Conservation (phyloP, 2,113 vertebrate species). For the Pithys albifrons region DNA sequence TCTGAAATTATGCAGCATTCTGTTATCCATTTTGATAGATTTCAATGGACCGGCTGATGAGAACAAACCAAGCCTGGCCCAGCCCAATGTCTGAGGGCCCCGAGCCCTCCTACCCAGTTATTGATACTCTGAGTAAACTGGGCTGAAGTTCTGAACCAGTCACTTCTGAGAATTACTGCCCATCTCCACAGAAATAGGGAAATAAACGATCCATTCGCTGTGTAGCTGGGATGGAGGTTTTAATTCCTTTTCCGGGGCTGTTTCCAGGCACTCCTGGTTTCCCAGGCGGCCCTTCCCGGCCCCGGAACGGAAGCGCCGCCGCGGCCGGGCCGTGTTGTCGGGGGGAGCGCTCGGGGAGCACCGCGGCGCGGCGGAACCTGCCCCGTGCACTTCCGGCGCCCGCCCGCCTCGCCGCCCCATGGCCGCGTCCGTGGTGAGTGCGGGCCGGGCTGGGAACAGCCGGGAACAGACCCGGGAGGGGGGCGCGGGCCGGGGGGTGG, state of each 20-base stretch:
- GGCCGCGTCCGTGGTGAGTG: conserved; percentile 32
- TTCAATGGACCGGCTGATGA: background rate
- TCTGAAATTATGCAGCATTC: background rate
- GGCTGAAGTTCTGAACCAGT: background rate
- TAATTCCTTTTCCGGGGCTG: background rate
- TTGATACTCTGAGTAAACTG: background rate
- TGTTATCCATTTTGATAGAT: background rate
- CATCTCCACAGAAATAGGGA: background rate
- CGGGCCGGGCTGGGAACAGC: background rate
- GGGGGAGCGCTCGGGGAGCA: background rate
- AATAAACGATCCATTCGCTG: no score
- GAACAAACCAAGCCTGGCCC: background rate
- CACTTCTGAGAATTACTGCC: background rate
- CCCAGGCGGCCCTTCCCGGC: rapidly evolving
- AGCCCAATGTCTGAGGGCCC: background rate
- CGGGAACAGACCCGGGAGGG: background rate
- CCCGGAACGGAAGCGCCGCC: background rate
- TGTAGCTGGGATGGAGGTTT: background rate
- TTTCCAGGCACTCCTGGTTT: background rate
- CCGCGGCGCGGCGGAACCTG: background rate
- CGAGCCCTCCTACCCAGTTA: background rate
- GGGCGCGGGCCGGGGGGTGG: background rate
- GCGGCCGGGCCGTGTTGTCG: background rate
- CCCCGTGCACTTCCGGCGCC: background rate
- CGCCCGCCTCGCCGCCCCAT: background rate